A percentile compares a stretch with the other conserved stretches of the same genome.
Conservation (phyloP, 2,888 invertebrate genomes). For the Imbricaverruca yamaguchii region DNA sequence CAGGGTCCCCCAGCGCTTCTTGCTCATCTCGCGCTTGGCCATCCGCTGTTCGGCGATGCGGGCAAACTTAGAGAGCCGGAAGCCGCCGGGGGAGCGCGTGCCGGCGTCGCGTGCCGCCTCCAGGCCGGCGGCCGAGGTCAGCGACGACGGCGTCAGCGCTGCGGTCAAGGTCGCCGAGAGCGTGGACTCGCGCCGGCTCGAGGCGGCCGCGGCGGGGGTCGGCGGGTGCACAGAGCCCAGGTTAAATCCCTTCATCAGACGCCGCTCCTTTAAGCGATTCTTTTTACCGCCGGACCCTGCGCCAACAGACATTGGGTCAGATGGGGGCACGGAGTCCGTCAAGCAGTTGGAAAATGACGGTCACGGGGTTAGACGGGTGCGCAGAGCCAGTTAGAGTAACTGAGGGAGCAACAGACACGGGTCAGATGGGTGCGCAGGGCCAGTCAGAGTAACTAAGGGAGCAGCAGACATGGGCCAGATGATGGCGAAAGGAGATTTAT, state of each 20-base stretch:
- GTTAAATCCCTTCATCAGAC: constrained; percentile 90
- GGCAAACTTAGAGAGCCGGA: constrained; percentile 31
- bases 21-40: constrained; percentile 30
- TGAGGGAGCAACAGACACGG: no score
- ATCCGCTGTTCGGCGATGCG: constrained; percentile 32
- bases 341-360: no score
- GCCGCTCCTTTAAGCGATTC: constrained; percentile 83
- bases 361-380: no score
- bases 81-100: constrained; percentile 30
- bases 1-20: constrained; percentile 33
- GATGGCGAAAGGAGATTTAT: no score
- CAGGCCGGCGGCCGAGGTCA: not conserved
- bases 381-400: no score
- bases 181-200: constrained; percentile 23
- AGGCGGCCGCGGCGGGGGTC: constrained; percentile 26
- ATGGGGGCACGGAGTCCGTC: no score
- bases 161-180: constrained; percentile 20
- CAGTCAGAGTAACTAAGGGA: no score
- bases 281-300: constrained; percentile 83
- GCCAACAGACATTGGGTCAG: no score
- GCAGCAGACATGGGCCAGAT: no score
- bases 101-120: constrained; percentile 30
- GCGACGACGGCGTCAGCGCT: not conserved
- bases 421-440: no score
- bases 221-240: constrained; percentile 47